Evolutionary conservation across 2,888 invertebrate genomes (phyloP).

Genomic region (Metopia argyrocephala): DNA sequence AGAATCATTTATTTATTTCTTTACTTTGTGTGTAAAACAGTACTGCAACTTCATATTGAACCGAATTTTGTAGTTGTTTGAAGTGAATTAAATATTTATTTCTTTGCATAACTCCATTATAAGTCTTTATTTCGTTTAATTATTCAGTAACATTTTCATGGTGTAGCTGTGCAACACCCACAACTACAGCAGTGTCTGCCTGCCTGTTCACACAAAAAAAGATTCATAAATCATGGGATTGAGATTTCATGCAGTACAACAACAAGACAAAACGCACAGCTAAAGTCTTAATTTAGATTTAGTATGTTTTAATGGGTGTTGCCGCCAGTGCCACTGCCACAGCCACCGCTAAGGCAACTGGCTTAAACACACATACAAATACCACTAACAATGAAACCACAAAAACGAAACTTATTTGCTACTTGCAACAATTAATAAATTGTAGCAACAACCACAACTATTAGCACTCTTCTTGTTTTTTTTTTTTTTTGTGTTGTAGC

Average conservation of each 20-base stretch:
- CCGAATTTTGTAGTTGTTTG: no score
- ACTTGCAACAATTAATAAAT: conserved; percentile 45
- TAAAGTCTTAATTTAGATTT: conserved; percentile 36
- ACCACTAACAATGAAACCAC: conserved; percentile 43
- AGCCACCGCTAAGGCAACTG: neutral
- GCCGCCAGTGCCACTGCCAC: conserved; percentile 29
- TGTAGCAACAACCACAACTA: conserved; percentile 36
- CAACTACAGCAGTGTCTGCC: conserved; percentile 25
- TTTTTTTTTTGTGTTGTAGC: neutral
- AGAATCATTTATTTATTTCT: neutral
- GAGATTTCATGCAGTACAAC: conserved; percentile 27
- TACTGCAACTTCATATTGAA: neutral
- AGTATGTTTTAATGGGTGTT: conserved; percentile 26
- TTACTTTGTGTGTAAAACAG: neutral
- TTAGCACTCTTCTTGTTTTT: conserved; percentile 7
- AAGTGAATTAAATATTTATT: neutral
- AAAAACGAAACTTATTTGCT: conserved; percentile 38
- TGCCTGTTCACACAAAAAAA: conserved; percentile 10
- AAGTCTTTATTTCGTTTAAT: conserved; percentile 20
- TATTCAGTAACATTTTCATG: conserved; percentile 30
- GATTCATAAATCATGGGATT: conserved; percentile 52
- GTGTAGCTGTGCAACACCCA: conserved; percentile 35
- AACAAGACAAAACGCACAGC: neutral
- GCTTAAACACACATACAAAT: conserved; percentile 5
- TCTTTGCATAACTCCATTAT: neutral